phyloP scores from a whole-genome alignment of 2,113 vertebrate genomes.

The Paradisaea rubra region DNA sequence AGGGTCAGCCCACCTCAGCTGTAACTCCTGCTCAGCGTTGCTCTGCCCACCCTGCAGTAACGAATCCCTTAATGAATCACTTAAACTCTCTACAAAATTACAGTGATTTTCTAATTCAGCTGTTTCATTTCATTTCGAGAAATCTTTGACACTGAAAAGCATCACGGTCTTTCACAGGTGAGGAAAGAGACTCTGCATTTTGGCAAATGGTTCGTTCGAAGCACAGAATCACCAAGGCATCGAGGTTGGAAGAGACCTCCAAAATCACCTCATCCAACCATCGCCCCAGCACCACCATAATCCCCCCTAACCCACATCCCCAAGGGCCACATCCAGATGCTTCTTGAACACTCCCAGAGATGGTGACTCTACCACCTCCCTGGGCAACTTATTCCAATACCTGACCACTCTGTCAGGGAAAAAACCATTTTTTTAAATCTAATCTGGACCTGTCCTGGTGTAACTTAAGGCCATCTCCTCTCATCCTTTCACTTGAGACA shows the following conservation, averaged over 20 bases:
- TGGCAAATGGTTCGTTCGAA: neutral
- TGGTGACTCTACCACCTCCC: neutral
- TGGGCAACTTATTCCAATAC: neutral
- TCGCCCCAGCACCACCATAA: neutral
- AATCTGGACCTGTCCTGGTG: neutral
- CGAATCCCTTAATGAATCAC: neutral
- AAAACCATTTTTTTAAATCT: neutral
- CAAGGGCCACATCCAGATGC: neutral
- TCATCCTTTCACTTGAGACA: neutral
- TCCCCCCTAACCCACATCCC: neutral
- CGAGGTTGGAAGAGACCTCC: neutral
- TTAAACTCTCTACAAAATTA: neutral
- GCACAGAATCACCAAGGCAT: neutral
- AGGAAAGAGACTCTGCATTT: neutral
- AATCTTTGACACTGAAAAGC: neutral
- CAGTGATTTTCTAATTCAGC: neutral
- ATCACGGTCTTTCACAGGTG: neutral
- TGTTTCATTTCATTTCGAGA: neutral
- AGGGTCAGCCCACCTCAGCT: neutral
- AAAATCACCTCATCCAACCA: neutral
- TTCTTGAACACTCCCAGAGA: neutral
- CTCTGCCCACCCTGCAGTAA: neutral
- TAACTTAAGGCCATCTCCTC: neutral
- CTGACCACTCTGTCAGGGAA: neutral
- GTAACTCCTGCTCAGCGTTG: neutral